phyloP scores from a whole-genome alignment of 2,888 invertebrate species.

The Ceraclea dissimilis region DNA sequence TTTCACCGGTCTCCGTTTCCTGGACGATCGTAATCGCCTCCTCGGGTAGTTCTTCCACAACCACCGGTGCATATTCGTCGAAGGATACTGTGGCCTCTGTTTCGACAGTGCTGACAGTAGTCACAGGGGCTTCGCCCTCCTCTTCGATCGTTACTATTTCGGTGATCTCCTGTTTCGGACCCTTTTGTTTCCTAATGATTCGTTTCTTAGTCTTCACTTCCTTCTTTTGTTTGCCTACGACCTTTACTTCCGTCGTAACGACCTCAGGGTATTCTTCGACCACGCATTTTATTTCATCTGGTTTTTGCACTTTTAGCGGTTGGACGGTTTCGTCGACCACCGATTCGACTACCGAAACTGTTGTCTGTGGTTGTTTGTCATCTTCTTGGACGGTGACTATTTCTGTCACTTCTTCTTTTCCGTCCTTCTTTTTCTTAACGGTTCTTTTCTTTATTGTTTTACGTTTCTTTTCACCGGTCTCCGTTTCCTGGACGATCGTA shows the following conservation, averaged over 20 bases:
- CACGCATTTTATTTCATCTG: no score
- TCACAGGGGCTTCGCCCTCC: slow-evolving; percentile 29
- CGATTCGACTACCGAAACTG: slow-evolving; percentile 29
- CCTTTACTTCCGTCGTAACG: slow-evolving; percentile 28
- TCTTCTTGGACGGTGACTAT: slow-evolving; percentile 28
- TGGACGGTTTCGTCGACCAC: slow-evolving; percentile 6
- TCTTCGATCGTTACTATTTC: slow-evolving; percentile 37
- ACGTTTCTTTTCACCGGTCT: slow-evolving; percentile 17
- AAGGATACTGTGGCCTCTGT: slow-evolving; percentile 18
- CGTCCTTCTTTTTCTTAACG: slow-evolving; percentile 30
- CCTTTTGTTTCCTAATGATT: slow-evolving; percentile 40
- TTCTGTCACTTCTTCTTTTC: slow-evolving; percentile 30
- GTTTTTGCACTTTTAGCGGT: no score
- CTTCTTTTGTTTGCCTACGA: neutral
- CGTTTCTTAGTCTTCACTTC: slow-evolving; percentile 37
- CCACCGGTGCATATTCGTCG: slow-evolving; percentile 6
- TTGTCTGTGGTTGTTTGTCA: slow-evolving; percentile 29
- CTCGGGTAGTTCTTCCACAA: slow-evolving; percentile 28
- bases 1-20: slow-evolving; percentile 29
- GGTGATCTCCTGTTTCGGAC: slow-evolving; percentile 33
- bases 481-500: slow-evolving; percentile 9
- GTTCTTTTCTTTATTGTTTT: slow-evolving; percentile 30
- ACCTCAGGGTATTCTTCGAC: slow-evolving; percentile 24
- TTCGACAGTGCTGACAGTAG: slow-evolving; percentile 16
- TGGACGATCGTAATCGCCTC: slow-evolving; percentile 24